These are phyloP conservation scores for Sphaerodactylus townsendi DNA, from an alignment of 2,113 vertebrate species.

Conservation along the genomic window DNA sequence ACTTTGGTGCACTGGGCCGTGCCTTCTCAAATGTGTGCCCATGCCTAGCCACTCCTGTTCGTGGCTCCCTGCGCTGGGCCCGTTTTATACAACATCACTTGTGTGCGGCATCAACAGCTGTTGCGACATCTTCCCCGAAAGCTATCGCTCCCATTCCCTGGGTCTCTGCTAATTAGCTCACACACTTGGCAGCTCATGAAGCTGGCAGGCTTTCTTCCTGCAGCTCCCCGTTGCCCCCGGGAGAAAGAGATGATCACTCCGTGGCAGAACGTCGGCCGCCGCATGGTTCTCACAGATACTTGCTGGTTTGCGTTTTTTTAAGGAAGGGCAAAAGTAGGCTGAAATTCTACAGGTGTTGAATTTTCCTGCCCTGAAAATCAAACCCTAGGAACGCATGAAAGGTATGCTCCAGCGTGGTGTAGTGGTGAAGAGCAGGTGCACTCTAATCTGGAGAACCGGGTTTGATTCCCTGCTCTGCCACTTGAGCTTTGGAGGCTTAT, in stretches of 20 bases:
- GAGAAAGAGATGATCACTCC: slow-evolving; percentile 39
- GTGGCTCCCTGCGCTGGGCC: slow-evolving; percentile 41
- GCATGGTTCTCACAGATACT: not conserved
- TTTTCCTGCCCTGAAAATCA: not conserved
- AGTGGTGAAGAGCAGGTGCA: too few species aligned
- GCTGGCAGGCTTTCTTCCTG: slow-evolving; percentile 1
- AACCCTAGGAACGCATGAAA: not conserved
- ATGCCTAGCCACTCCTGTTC: slow-evolving; percentile 50
- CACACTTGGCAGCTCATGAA: slow-evolving; percentile 32
- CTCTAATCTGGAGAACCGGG: too few species aligned
- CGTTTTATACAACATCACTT: slow-evolving; percentile 54
- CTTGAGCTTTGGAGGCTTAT: too few species aligned
- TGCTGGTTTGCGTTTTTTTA: not conserved
- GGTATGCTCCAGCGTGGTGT: too few species aligned
- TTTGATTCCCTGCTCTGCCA: too few species aligned
- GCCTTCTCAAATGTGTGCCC: slow-evolving; percentile 35
- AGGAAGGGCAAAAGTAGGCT: not conserved
- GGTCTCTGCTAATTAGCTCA: slow-evolving; percentile 14
- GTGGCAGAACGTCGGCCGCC: not conserved
- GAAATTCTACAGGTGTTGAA: not conserved
- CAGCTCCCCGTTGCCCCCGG: not conserved
- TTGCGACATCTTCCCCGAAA: slow-evolving; percentile 48
- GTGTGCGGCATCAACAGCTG: slow-evolving; percentile 48
- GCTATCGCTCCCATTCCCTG: slow-evolving; percentile 1
- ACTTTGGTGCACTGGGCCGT: slow-evolving; percentile 46